Base-by-base conservation (phyloP, 2,797 vertebrate species). In the Pantherophis alleghaniensis region DNA sequence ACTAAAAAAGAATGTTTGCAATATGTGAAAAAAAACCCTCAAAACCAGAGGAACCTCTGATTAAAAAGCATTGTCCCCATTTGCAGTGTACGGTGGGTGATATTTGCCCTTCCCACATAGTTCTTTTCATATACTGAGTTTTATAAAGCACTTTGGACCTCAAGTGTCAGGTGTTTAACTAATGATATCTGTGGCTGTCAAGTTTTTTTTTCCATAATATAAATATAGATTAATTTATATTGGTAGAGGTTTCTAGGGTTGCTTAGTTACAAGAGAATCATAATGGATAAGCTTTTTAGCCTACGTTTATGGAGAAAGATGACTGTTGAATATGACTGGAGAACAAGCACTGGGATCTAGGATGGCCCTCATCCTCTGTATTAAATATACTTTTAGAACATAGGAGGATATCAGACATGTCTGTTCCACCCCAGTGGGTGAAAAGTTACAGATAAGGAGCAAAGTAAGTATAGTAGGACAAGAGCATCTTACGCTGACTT, bases 251-350 rank as follows among this genome's bases (percentile, higher is more conserved):
- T 95, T 96, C 90, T 28, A 53, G 55, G 90, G 96, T 97, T 97
- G 95, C 96, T 94, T 96, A 95, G 96, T 96, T 96, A 97, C 96
- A 93, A 94, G 90, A 96, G 95, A 97, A 96, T 93, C 97, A 96
- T 96, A 95, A 96, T 83, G 95, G 90, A 95, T 95, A 96, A 96
- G 95, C 92, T 96, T 93, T 95, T 96, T 94, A 96, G 95, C 90
- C 93, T 95, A 94, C 92, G 93, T 90, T 94, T 74, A 69, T 86
- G 90, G 91, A 60, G 92, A 96, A 95, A 88, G 90, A 90, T 93
- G 79, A 91, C 88, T 66, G 87, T 90, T 86, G 56, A 79, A 90
- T 86, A 55, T 37, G 94, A 94, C 69, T 92, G 63, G 93, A 88
- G 28, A 86, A 42, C 53, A 37, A 90, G 89, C 53, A 37, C 51